Percentiles rank a stretch among this genome's conserved stretches.
Conservation (phyloP, 2,888 invertebrate genomes). For the Limnephilus auricula region DNA sequence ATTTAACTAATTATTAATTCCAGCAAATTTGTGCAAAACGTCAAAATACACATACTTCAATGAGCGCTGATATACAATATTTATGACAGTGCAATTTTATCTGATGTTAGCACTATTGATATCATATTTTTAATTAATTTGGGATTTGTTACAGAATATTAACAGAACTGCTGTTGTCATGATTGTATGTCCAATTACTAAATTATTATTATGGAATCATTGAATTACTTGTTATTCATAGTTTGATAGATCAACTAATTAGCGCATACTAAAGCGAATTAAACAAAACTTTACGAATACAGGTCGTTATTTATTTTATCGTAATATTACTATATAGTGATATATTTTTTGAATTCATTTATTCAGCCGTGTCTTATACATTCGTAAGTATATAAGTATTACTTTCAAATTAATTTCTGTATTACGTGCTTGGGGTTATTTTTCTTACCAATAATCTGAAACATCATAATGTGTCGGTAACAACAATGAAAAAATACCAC, state of each 20-base stretch:
- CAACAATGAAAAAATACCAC: neutral
- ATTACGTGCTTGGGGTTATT: slow-evolving; percentile 25
- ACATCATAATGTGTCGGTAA: neutral
- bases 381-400: neutral
- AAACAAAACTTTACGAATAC: neutral
- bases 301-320: neutral
- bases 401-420: slow-evolving; percentile 22
- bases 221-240: neutral
- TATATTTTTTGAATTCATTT: neutral
- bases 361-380: neutral
- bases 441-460: slow-evolving; percentile 4
- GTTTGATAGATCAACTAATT: neutral
- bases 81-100: neutral
- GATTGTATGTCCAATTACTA: neutral
- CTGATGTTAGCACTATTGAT: neutral
- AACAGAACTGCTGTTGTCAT: neutral
- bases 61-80: neutral
- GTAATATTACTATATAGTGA: neutral
- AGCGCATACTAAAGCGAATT: neutral
- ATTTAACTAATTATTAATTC: neutral
- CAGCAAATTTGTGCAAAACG: neutral
- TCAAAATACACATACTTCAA: neutral
- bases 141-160: neutral
- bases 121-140: neutral
- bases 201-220: neutral